Percentiles rank a stretch among this genome's conserved stretches.
phyloP scores from a whole-genome alignment of 2,888 invertebrate genomes.

The Sepiola atlantica region DNA sequence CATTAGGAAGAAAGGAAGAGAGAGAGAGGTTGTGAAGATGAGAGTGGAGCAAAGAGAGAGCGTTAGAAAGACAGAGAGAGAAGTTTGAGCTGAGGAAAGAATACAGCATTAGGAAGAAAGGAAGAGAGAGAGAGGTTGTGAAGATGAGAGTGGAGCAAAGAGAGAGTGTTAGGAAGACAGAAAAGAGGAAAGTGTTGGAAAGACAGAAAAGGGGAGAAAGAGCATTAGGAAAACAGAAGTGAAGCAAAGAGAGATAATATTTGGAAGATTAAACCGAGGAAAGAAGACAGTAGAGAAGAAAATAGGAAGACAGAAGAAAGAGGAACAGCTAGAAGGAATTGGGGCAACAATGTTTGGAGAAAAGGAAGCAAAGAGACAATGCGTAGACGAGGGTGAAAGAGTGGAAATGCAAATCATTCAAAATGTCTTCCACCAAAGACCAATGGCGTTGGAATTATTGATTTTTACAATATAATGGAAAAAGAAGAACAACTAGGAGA shows the following conservation, averaged over 20 bases:
- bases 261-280: background rate
- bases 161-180: background rate
- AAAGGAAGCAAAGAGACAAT: background rate
- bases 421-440: conserved; percentile 32
- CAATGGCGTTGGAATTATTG: conserved; percentile 12
- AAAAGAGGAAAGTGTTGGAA: background rate
- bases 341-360: background rate
- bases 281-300: background rate
- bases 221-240: background rate
- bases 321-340: background rate
- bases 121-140: background rate
- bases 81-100: too few species aligned
- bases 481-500: background rate
- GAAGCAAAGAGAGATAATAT: background rate
- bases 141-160: background rate
- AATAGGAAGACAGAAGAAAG: background rate
- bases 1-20: too few species aligned
- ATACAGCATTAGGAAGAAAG: background rate
- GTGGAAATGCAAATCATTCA: background rate
- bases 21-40: background rate
- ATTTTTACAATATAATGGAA: conserved; percentile 11
- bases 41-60: background rate
- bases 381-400: background rate
- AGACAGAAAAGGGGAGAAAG: background rate
- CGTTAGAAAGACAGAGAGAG: background rate